Evolutionary conservation across 2,888 invertebrate genomes (phyloP).

Genomic region (Pseudococcus longispinus): DNA sequence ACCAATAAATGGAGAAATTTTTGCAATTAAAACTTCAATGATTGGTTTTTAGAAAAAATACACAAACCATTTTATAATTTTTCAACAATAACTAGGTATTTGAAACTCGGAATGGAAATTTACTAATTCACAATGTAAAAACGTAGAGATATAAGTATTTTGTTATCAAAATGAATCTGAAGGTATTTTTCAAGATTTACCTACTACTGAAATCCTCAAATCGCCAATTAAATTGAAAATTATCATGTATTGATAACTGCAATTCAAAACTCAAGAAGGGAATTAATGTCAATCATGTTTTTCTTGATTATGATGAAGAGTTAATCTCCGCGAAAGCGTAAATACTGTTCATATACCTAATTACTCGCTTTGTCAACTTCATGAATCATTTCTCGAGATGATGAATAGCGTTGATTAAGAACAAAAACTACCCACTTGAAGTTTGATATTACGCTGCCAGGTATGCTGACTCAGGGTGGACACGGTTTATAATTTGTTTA

Average conservation of each 20-base stretch:
- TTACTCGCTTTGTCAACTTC: neutral
- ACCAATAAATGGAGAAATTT: too few species aligned
- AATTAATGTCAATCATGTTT: constrained; percentile 8
- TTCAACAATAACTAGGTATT: too few species aligned
- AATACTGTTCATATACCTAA: neutral
- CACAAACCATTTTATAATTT: too few species aligned
- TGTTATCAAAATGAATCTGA: neutral
- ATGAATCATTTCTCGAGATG: neutral
- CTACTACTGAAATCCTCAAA: neutral
- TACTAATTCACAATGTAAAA: too few species aligned
- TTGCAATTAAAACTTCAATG: too few species aligned
- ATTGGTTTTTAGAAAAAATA: too few species aligned
- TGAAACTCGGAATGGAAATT: too few species aligned
- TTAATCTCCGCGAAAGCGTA: neutral
- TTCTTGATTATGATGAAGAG: neutral
- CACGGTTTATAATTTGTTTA: neutral
- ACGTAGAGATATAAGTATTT: neutral
- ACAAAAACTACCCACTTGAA: neutral
- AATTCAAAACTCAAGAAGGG: neutral
- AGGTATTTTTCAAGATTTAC: neutral
- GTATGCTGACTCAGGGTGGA: neutral
- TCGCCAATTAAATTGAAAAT: neutral
- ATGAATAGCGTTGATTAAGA: neutral
- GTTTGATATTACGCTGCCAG: neutral
- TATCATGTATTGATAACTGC: constrained; percentile 2